phyloP scores from a whole-genome alignment of 2,113 vertebrate genomes.

The Trematocara variabile region DNA sequence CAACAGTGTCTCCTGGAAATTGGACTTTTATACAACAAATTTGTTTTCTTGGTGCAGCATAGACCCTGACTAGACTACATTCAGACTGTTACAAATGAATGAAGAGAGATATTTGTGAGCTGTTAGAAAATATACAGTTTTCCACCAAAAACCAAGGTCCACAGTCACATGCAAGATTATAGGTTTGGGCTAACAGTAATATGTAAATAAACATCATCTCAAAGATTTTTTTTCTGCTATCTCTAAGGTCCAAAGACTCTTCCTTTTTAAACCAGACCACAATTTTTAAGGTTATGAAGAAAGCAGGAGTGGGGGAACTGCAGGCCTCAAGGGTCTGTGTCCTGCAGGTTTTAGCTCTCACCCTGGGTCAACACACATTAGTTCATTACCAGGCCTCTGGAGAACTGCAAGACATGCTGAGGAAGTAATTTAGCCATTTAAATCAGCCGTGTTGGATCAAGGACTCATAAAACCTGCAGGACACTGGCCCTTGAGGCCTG shows the following conservation, averaged over 20 bases:
- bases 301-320: background rate
- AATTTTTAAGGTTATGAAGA: background rate
- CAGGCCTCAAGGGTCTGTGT: rapidly evolving
- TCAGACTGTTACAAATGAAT: background rate
- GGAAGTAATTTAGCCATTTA: background rate
- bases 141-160: background rate
- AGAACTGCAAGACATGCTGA: background rate
- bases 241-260: background rate
- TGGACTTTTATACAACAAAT: background rate
- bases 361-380: background rate
- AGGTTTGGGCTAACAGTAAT: background rate
- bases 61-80: background rate
- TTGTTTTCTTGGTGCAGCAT: background rate
- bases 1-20: background rate
- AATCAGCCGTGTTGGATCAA: background rate
- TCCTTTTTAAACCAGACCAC: background rate
- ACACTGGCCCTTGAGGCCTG: background rate
- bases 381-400: background rate
- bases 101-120: background rate
- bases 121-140: background rate
- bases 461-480: background rate
- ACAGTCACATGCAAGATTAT: background rate
- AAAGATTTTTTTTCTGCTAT: background rate
- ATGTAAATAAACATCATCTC: background rate
- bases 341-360: background rate